Conservation (phyloP, 2,888 invertebrate species). For the Chrysopilus asiliformis region DNA sequence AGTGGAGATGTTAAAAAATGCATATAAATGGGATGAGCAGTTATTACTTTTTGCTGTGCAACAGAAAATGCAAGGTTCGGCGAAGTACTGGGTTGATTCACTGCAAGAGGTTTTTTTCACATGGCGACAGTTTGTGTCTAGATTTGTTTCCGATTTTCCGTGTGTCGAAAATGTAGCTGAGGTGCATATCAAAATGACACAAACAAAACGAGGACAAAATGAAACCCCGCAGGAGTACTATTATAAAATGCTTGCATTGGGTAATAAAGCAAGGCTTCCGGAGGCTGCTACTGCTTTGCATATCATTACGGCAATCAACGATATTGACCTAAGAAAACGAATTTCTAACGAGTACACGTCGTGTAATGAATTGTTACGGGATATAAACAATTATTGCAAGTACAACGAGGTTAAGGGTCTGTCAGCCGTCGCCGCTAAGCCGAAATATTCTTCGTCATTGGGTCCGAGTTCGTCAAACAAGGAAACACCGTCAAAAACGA, state of each 20-base stretch:
- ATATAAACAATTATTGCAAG: no score
- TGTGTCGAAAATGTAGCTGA: constrained; percentile 8
- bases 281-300: no score
- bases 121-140: constrained; percentile 4
- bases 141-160: constrained; percentile 8
- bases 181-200: constrained; percentile 9
- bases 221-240: constrained; percentile 13
- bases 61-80: constrained; percentile 6
- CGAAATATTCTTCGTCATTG: no score
- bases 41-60: constrained; percentile 6
- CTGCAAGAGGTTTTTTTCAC: constrained; percentile 7
- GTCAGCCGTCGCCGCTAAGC: no score
- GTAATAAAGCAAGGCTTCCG: no score
- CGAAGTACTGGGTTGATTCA: constrained; percentile 7
- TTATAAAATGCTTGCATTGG: constrained; percentile 13
- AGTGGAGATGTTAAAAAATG: constrained; percentile 3
- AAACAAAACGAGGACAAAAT: constrained; percentile 6
- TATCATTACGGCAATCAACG: no score
- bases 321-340: no score
- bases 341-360: no score
- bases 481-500: no score
- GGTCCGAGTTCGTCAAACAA: no score
- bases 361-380: no score
- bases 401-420: no score
- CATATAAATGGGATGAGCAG: constrained; percentile 7